phyloP scores from a whole-genome alignment of 2,113 vertebrate species.

The Spea multiplicata region DNA sequence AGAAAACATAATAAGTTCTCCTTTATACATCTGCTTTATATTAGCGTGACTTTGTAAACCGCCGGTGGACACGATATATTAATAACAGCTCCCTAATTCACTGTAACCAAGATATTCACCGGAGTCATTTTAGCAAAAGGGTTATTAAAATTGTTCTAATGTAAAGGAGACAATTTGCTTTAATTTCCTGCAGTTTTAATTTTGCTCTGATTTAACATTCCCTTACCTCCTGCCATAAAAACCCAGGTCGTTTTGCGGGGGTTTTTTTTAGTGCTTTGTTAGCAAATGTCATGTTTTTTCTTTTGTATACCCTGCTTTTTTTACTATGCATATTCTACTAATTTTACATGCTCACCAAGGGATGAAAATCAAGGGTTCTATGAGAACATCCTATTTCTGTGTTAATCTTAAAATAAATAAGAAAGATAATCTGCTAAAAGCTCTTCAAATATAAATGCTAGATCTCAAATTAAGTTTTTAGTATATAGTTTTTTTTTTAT shows the following conservation, averaged over 20 bases:
- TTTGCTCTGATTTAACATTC: constrained; percentile 26
- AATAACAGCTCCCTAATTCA: constrained; percentile 28
- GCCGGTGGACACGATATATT: constrained; percentile 10
- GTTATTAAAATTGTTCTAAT: constrained; percentile 37
- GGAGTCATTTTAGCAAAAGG: constrained; percentile 34
- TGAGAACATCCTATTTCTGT: too few species aligned
- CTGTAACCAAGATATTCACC: constrained; percentile 32
- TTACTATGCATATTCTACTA: too few species aligned
- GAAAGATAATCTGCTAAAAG: too few species aligned
- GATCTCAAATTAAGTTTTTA: too few species aligned
- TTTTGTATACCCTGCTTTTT: too few species aligned
- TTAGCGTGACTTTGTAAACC: constrained; percentile 13
- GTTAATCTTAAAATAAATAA: too few species aligned
- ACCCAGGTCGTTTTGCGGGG: background rate
- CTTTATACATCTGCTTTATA: constrained; percentile 35
- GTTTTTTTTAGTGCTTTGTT: background rate
- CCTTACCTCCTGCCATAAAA: constrained; percentile 24
- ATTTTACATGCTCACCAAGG: too few species aligned
- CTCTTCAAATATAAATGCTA: too few species aligned
- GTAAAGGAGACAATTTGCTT: constrained; percentile 26
- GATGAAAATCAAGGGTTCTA: too few species aligned
- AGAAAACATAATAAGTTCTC: background rate
- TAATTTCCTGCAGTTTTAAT: constrained; percentile 26
- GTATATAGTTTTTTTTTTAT: too few species aligned
- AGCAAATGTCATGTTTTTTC: background rate